Base-by-base conservation (phyloP, 2,113 vertebrate genomes). In the Clinocottus analis region DNA sequence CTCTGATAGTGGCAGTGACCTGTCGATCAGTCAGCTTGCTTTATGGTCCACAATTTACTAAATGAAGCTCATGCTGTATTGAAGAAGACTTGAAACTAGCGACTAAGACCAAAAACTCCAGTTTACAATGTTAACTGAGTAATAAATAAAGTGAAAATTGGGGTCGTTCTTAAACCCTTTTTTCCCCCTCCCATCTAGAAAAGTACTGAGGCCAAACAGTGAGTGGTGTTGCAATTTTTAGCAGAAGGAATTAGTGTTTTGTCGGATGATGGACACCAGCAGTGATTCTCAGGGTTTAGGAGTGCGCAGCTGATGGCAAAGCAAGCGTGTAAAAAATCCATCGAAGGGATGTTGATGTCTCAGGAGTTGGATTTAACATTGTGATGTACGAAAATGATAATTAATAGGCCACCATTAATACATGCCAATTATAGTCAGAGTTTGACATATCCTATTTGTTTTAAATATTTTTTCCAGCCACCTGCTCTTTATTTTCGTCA, bases 191-290 rank as follows among this genome's bases (percentile, higher is more conserved):
- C 16, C 43, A 66, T 65, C 49, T 49, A 66, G 35, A 80, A 76
- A 80, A 83, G 79, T 58, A 77, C 5, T 29, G 12, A 43, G 21
- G 41, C 70, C 76, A 76, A 76, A 78, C 51, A 39, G 19, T 53
- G 41, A 71, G 60, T 64, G 77, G 27, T 11, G 5, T 55, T 39
- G 60, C 39, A 77, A 33, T 87, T 78, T 87, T 59, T 80, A 72
- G 70, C 37, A 72, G 70, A 84, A 71, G 41, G 55, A 72, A 29
- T 75, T 83, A 83, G 83, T 83, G 58, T 82, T 83, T 77, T 71
- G 84, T 56, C 43, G 80, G 73, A 75, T 76, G 76, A 82, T 60
- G 61, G 76, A 86, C 83, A 77, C 64, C 55, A 37, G 53, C 37
- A 43, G 79, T 87, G 74, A 81, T 89, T 80, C 77, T 78, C 60